Evolutionary conservation across 2,797 vertebrate genomes (phyloP).

Genomic region (Rhincodon typus): DNA sequence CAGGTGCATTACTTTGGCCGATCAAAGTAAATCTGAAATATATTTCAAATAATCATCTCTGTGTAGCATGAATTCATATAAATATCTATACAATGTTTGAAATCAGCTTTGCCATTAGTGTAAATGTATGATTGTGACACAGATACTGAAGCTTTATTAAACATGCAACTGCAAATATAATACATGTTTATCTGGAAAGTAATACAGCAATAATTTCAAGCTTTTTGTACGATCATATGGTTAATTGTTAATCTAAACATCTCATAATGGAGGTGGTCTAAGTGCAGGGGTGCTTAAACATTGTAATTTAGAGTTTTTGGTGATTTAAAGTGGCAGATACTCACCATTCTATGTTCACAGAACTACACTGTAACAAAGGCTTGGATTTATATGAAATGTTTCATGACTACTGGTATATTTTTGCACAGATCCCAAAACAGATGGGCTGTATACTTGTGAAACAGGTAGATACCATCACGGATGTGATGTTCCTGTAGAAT

Average conservation of each 20-base stretch:
- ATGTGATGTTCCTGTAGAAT: no score
- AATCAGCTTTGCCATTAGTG: not conserved
- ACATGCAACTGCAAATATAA: not conserved
- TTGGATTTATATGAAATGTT: not conserved
- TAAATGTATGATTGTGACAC: not conserved
- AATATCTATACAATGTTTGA: not conserved
- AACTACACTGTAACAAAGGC: not conserved
- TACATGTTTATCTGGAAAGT: not conserved
- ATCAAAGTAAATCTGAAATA: not conserved
- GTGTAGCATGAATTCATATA: not conserved
- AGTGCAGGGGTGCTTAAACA: not conserved
- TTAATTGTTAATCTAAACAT: not conserved
- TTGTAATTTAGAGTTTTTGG: not conserved
- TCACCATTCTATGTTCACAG: not conserved
- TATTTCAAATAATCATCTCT: not conserved
- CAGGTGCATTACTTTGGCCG: not conserved
- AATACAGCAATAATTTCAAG: not conserved
- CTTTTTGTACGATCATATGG: not conserved
- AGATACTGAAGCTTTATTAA: not conserved
- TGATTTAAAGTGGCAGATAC: not conserved
- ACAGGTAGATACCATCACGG: no score
- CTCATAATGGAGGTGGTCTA: not conserved
- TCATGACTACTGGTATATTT: not conserved
- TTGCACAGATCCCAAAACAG: no score
- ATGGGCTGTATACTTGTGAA: no score